phyloP scores from a whole-genome alignment of 2,113 vertebrate species.

The Boulengerochromis microlepis region DNA sequence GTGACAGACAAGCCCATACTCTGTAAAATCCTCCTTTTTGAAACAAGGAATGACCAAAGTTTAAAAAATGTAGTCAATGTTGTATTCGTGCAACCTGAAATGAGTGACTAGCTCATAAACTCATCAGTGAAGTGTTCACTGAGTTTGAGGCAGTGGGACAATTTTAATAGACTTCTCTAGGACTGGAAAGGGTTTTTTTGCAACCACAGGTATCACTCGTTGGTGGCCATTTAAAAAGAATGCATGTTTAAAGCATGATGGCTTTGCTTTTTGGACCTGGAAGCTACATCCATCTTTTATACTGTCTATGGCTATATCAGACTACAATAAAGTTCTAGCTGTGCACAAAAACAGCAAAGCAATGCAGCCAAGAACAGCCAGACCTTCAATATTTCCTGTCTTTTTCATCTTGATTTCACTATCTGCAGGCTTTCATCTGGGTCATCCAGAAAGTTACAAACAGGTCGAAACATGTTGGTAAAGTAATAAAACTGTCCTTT shows the following conservation, averaged over 20 bases:
- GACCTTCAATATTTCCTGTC: background rate
- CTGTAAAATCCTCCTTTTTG: background rate
- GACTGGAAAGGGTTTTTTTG: background rate
- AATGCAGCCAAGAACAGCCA: background rate
- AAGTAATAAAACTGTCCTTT: background rate
- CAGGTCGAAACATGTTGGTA: background rate
- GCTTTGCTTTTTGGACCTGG: background rate
- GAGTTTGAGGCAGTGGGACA: background rate
- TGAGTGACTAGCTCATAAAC: background rate
- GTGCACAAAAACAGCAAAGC: background rate
- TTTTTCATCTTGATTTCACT: background rate
- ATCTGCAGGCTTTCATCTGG: background rate
- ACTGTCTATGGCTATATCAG: background rate
- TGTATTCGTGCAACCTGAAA: background rate
- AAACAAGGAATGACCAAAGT: background rate
- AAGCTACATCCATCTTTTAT: background rate
- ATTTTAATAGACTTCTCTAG: background rate
- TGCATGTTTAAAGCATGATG: background rate
- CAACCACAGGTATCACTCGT: background rate
- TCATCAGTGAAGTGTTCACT: background rate
- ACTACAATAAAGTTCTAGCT: background rate
- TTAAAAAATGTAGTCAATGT: background rate
- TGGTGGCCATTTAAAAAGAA: background rate
- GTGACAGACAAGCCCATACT: fast-evolving
- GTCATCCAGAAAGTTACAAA: background rate